Percentiles rank a stretch among this genome's conserved stretches.
Conservation (phyloP, 2,888 invertebrate species). For the Brachyptera risi region DNA sequence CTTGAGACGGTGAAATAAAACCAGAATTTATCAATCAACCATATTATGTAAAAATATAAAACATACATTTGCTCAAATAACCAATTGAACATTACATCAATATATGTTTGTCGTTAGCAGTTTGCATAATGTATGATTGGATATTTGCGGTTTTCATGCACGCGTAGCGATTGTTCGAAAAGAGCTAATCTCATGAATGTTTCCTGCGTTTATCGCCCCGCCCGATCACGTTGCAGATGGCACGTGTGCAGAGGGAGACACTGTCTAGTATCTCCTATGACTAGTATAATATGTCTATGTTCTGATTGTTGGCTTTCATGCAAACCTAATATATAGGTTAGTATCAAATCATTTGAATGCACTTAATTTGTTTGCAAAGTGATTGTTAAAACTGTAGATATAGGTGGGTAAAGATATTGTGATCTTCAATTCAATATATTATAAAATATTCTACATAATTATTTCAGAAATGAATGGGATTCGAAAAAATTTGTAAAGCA, state of each 20-base stretch:
- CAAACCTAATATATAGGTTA: not conserved
- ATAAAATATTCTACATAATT: not conserved
- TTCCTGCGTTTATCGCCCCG: no score
- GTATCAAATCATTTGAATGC: not conserved
- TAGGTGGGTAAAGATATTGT: not conserved
- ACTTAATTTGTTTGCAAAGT: not conserved
- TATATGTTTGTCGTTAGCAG: constrained; percentile 29
- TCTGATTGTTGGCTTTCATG: constrained; percentile 8
- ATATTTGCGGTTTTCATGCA: constrained; percentile 8
- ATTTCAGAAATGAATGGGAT: not conserved
- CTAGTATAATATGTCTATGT: no score
- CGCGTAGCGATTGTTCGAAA: not conserved
- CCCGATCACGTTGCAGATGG: no score
- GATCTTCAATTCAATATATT: not conserved
- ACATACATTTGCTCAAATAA: constrained; percentile 31
- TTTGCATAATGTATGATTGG: constrained; percentile 7
- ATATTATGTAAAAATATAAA: constrained; percentile 23
- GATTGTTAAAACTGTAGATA: constrained; percentile 3
- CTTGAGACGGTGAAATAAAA: constrained; percentile 14
- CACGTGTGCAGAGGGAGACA: not conserved
- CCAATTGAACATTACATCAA: constrained; percentile 26
- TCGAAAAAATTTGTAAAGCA: no score
- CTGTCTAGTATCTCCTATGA: no score
- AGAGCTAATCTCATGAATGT: no score
- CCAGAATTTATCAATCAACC: constrained; percentile 27